Conservation (phyloP, 1,140 invertebrate genomes). For the Drosophila neocordata region DNA sequence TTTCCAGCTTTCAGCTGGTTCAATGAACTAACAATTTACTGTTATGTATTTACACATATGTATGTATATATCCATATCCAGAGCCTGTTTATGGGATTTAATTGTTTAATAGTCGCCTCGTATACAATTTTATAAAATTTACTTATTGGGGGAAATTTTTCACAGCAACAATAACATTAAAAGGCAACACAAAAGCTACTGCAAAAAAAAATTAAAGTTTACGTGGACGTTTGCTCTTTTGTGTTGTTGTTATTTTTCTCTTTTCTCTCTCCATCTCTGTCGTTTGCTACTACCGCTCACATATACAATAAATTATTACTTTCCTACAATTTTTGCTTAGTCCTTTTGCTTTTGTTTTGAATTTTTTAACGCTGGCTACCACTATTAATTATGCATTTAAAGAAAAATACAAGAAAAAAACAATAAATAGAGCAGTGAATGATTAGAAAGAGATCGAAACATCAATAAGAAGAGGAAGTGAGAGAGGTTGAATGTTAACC, state of each 20-base stretch:
- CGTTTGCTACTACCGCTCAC: conserved; percentile 58
- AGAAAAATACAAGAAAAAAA: conserved; percentile 28
- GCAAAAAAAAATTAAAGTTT: conserved; percentile 72
- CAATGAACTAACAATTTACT: conserved; percentile 1
- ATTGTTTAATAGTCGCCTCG: not conserved
- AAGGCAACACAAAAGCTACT: not conserved
- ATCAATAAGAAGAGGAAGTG: conserved; percentile 23
- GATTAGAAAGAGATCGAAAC: conserved; percentile 17
- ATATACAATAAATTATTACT: conserved; percentile 30
- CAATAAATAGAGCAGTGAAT: conserved; percentile 57
- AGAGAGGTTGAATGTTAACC: conserved; percentile 24
- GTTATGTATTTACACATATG: not conserved
- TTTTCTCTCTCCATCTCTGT: conserved; percentile 45
- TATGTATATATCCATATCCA: not conserved
- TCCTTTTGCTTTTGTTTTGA: conserved; percentile 9
- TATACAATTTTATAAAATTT: not conserved
- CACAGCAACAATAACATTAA: not conserved
- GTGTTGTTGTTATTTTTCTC: conserved; percentile 11
- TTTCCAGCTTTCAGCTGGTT: conserved; percentile 2
- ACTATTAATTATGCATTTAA: conserved; percentile 10
- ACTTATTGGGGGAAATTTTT: too few relatives aligned
- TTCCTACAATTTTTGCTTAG: conserved; percentile 47
- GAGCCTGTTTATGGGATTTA: not conserved
- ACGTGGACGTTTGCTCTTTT: conserved; percentile 72
- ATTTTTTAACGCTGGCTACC: conserved; percentile 13